Evolutionary conservation across 2,797 vertebrate species (phyloP).

Genomic region (Anguilla marmorata): DNA sequence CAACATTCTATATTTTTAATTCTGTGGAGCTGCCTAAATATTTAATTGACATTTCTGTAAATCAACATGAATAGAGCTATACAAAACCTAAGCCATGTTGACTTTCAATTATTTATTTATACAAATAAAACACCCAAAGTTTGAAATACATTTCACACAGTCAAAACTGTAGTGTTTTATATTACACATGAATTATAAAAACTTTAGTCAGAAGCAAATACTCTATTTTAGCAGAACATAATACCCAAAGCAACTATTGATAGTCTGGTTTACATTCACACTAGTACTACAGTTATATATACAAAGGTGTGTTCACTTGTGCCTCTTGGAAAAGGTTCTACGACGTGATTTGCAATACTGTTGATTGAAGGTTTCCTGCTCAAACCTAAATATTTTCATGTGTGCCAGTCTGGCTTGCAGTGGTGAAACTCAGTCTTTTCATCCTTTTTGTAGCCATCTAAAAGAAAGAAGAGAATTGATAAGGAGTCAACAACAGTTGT

Average conservation of each 20-base stretch:
- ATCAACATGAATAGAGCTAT: neutral
- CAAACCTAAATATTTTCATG: neutral
- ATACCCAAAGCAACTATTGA: neutral
- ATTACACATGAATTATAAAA: neutral
- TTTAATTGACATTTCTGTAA: neutral
- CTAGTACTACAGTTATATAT: neutral
- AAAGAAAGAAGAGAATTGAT: slow-evolving; percentile 12
- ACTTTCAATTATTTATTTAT: slow-evolving; percentile 8
- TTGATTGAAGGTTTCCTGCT: neutral
- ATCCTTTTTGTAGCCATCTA: slow-evolving; percentile 17
- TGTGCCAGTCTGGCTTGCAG: slow-evolving; percentile 11
- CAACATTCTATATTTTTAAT: neutral
- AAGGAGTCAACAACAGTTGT: neutral
- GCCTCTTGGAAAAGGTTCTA: neutral
- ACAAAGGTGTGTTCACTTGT: neutral
- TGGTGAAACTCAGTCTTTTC: slow-evolving; percentile 10
- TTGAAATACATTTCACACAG: neutral
- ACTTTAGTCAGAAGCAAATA: neutral
- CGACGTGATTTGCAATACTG: neutral
- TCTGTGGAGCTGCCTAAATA: slow-evolving; percentile 17
- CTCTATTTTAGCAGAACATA: neutral
- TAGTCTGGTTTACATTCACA: neutral
- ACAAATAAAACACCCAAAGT: slow-evolving; percentile 4
- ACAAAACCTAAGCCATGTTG: neutral
- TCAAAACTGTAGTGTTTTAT: neutral